Evolutionary conservation across 2,888 invertebrate species (phyloP).

Genomic region (Hirtodrosophila alboralis): DNA sequence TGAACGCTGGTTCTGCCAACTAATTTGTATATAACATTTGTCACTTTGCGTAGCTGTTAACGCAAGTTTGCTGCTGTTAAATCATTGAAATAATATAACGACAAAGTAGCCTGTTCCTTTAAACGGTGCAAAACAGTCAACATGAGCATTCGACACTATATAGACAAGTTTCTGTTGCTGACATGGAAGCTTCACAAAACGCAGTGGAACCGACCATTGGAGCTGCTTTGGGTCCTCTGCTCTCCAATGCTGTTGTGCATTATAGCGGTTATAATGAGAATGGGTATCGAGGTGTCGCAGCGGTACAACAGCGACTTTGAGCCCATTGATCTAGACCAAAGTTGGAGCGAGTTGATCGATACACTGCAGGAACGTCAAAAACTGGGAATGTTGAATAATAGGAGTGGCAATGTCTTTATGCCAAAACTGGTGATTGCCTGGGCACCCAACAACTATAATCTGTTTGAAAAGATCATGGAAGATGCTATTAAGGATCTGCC

Average conservation of each 20-base stretch:
- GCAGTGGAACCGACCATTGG: constrained; percentile 43
- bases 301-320: constrained; percentile 14
- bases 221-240: constrained; percentile 41
- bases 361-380: constrained; percentile 12
- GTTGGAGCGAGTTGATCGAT: constrained; percentile 47
- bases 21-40: too few species aligned
- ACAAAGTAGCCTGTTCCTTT: not conserved
- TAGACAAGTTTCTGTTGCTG: constrained; percentile 45
- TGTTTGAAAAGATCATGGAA: constrained; percentile 36
- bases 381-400: constrained; percentile 1
- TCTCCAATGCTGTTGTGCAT: constrained; percentile 35
- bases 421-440: constrained; percentile 60
- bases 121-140: not conserved
- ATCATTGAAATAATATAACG: not conserved
- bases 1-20: too few species aligned
- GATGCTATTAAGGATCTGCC: constrained; percentile 2
- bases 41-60: too few species aligned
- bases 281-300: constrained; percentile 4
- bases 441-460: constrained; percentile 44
- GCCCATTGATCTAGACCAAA: constrained; percentile 33
- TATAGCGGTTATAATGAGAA: constrained; percentile 30
- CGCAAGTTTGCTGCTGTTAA: too few species aligned
- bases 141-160: constrained; percentile 47
- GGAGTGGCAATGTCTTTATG: constrained; percentile 38
- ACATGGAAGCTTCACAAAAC: constrained; percentile 56